Evolutionary conservation across 2,113 vertebrate genomes (phyloP).

Genomic region (Scopus umbretta): DNA sequence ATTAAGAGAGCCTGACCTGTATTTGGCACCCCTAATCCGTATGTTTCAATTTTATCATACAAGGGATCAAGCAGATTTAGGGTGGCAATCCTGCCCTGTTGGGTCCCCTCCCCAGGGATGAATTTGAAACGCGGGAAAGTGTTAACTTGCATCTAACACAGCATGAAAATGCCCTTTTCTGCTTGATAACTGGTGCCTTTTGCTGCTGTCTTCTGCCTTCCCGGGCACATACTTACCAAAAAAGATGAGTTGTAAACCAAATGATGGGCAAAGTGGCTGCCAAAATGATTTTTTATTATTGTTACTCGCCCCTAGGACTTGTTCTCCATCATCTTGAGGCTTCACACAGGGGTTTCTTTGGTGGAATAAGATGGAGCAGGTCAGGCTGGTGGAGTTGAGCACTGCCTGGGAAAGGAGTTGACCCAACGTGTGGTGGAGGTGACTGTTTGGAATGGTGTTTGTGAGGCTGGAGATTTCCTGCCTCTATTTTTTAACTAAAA

Average conservation of each 20-base stretch:
- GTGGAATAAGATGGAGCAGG: neutral
- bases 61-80: neutral
- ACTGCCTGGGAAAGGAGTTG: neutral
- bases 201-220: neutral
- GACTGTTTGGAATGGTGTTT: neutral
- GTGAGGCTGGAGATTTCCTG: neutral
- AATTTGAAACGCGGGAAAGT: accelerated
- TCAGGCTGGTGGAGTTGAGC: neutral
- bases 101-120: neutral
- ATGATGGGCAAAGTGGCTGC: neutral
- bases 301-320: neutral
- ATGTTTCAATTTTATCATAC: neutral
- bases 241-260: neutral
- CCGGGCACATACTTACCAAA: neutral
- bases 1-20: neutral
- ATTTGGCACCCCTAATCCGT: neutral
- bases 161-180: neutral
- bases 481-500: neutral
- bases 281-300: neutral
- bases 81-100: neutral
- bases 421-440: neutral
- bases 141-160: neutral
- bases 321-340: neutral
- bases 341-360: neutral
- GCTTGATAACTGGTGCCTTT: neutral